Conservation (phyloP, 1,140 invertebrate species). For the Sinonovacula constricta region DNA sequence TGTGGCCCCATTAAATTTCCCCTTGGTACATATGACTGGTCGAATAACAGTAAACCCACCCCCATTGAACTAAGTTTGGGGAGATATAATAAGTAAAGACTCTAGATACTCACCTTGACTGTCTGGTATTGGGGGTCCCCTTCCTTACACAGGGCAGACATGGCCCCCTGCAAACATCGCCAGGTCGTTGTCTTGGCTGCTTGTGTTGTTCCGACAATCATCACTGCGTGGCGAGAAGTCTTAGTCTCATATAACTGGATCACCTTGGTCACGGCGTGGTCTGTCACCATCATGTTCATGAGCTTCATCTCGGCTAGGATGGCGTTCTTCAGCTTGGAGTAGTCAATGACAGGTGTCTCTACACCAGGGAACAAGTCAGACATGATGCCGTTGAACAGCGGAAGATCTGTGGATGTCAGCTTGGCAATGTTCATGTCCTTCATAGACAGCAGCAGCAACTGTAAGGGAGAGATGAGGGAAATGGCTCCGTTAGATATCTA, state of each 20-base stretch:
- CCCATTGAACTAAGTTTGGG: too few species aligned
- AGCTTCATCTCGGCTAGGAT: conserved; percentile 84
- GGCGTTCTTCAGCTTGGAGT: conserved; percentile 84
- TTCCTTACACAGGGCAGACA: conserved; percentile 67
- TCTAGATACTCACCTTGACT: conserved; percentile 82
- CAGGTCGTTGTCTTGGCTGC: conserved; percentile 77
- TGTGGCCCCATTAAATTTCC: too few species aligned
- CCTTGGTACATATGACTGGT: too few species aligned
- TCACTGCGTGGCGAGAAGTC: conserved; percentile 85
- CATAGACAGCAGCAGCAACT: conserved; percentile 84
- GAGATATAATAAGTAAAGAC: too few species aligned
- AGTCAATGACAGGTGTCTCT: conserved; percentile 85
- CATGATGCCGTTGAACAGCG: conserved; percentile 90
- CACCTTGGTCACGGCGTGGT: conserved; percentile 75
- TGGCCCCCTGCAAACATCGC: conserved; percentile 73
- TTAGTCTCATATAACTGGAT: conserved; percentile 80
- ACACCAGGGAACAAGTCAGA: conserved; percentile 90
- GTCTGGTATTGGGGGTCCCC: conserved; percentile 62
- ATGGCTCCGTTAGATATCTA: too few species aligned
- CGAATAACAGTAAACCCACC: too few species aligned
- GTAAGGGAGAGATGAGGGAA: conserved; percentile 11
- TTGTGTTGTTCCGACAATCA: conserved; percentile 83
- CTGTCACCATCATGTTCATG: conserved; percentile 82
- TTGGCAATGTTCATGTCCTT: conserved; percentile 92
- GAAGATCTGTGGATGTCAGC: conserved; percentile 88